Evolutionary conservation across 2,113 vertebrate species (phyloP).

Genomic region (Papio anubis): DNA sequence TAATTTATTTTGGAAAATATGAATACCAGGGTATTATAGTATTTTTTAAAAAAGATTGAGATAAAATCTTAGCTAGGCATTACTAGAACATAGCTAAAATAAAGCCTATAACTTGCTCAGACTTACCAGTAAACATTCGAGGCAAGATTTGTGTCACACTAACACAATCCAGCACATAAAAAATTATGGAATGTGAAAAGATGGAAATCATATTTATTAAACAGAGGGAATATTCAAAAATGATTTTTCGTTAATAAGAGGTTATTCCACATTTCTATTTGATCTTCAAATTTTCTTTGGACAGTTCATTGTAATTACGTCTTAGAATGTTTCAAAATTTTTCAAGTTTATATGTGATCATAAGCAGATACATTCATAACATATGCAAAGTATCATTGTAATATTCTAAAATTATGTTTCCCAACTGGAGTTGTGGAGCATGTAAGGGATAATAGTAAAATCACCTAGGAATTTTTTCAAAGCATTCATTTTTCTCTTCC

Average conservation of each 20-base stretch:
- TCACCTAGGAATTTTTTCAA: not conserved
- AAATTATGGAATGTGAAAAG: not conserved
- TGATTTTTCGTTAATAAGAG: not conserved
- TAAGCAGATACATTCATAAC: not conserved
- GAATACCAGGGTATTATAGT: not conserved
- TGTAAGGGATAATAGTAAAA: not conserved
- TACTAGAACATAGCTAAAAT: not conserved
- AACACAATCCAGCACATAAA: not conserved
- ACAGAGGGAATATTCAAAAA: not conserved
- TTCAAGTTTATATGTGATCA: not conserved
- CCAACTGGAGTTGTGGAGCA: not conserved
- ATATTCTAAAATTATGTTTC: not conserved
- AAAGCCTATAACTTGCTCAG: not conserved
- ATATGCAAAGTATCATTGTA: not conserved
- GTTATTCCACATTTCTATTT: not conserved
- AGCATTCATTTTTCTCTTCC: not conserved
- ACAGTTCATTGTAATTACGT: too few relatives aligned
- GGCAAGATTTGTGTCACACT: not conserved
- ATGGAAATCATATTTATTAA: not conserved
- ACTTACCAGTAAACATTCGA: not conserved
- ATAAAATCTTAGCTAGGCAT: not conserved
- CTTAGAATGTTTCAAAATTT: not conserved
- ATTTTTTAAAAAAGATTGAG: not conserved
- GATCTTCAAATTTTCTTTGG: not conserved
- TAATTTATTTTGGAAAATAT: constrained; percentile 6